Conservation (phyloP, 2,888 invertebrate species). For the Azorinus chamasolen region DNA sequence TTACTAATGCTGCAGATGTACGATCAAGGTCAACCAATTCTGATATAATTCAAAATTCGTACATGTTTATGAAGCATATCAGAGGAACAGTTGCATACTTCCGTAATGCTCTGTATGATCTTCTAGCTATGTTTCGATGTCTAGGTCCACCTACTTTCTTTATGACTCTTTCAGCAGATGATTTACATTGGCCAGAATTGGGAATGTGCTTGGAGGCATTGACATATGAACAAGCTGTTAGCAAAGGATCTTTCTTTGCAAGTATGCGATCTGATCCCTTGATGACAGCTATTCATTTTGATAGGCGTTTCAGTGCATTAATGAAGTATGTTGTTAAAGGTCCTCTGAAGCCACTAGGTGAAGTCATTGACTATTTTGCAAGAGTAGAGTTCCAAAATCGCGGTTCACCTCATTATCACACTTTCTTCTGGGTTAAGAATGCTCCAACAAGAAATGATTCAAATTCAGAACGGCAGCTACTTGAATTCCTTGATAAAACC, state of each 20-base stretch:
- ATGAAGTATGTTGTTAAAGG: conserved; percentile 16
- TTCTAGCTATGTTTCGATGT: conserved; percentile 17
- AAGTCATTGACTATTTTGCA: conserved; percentile 5
- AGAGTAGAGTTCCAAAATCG: conserved; percentile 14
- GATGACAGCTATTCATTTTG: too few species aligned
- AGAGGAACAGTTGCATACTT: conserved; percentile 30
- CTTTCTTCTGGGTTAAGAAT: conserved; percentile 14
- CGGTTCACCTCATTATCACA: conserved; percentile 18
- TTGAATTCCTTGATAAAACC: neutral
- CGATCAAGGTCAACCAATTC: neutral
- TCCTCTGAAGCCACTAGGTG: neutral
- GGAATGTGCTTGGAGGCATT: conserved; percentile 7
- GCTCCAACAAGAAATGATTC: too few species aligned
- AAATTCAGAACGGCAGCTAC: neutral
- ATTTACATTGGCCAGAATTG: conserved; percentile 12
- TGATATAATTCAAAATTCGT: conserved; percentile 16
- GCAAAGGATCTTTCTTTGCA: neutral
- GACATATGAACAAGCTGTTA: neutral
- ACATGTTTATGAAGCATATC: conserved; percentile 36
- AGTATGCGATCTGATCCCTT: conserved; percentile 20
- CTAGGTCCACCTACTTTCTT: conserved; percentile 20
- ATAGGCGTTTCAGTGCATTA: conserved; percentile 11
- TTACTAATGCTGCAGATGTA: conserved; percentile 7
- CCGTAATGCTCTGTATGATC: conserved; percentile 14
- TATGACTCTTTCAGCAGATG: conserved; percentile 17